Evolutionary conservation across 2,113 vertebrate genomes (phyloP), one percentile per base, ranked within the genome.

Genomic region (Centropus bengalensis): DNA sequence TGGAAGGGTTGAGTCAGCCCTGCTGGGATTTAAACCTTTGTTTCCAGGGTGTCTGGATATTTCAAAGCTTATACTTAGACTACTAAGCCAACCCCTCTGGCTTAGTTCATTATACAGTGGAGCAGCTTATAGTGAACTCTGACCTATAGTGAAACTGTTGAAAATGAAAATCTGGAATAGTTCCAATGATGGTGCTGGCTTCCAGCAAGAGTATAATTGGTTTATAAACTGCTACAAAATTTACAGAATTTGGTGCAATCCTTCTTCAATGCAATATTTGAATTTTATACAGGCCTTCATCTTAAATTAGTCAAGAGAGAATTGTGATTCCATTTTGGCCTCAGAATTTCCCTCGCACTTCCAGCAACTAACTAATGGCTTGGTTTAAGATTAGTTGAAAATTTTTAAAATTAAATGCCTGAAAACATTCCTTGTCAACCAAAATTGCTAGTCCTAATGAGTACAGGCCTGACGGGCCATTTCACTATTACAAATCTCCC

Each of bases 11-110:
- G 94, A 92, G 76, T 51, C 89, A 89, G 17, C 40, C 79, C 94
- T 95, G 96, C 83, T 95, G 94, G 82, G 95, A 95, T 92, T 95
- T 88, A 90, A 97, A 88, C 86, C 94, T 96, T 97, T 96, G 90
- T 95, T 97, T 96, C 91, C 90, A 96, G 59, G 69, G 74, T 32
- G 27, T 88, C 88, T 75, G 64, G 67, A 49, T 93, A 77, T 94
- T 97, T 97, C 97, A 97, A 96, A 96, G 94, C 45, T 67, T 84
- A 58, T 93, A 60, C 88, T 87, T 91, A 89, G 49, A 92, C 91
- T 95, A 80, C 93, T 96, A 83, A 96, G 71, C 67, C 76, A 90
- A 66, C 59, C 84, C 91, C 90, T 97, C 95, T 90, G 90, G 88
- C 94, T 95, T 93, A 77, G 73, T 90, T 96, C 90, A 86, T 96